Evolutionary conservation across 2,113 vertebrate genomes (phyloP).

Genomic region (Mohoua ochrocephala): DNA sequence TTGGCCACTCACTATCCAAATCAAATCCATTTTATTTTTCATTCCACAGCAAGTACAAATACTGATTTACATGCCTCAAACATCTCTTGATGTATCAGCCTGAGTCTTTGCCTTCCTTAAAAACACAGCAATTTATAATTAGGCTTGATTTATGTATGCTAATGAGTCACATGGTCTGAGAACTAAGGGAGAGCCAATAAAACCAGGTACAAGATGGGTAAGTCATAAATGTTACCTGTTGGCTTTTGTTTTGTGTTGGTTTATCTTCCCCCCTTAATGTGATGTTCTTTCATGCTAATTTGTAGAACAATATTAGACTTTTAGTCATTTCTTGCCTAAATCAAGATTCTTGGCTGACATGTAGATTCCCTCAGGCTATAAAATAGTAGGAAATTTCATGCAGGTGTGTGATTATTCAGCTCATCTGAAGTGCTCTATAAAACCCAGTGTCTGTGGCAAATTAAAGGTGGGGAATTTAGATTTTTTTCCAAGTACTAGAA

Average conservation of each 20-base stretch:
- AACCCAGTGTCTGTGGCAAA: conserved; percentile 35
- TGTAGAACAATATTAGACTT: not conserved
- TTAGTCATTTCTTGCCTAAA: not conserved
- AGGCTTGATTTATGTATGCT: not conserved
- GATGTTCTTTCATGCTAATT: not conserved
- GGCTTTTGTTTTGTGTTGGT: not conserved
- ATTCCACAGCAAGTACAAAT: not conserved
- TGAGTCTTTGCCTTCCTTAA: not conserved
- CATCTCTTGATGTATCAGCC: not conserved
- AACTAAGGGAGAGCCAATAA: not conserved
- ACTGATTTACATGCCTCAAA: not conserved
- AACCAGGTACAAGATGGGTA: not conserved
- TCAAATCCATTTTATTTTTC: not conserved
- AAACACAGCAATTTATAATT: not conserved
- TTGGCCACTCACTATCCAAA: not conserved
- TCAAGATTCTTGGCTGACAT: conserved; percentile 41
- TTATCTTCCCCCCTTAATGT: not conserved
- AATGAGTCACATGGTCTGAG: not conserved
- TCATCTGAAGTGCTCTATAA: conserved; percentile 49
- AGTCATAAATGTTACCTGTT: not conserved
- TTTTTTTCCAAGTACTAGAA: conserved; percentile 28
- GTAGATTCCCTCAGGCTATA: not conserved
- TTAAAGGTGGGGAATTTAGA: not conserved
- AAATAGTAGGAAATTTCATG: conserved; percentile 37
- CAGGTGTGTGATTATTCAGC: conserved; percentile 60